phyloP scores from a whole-genome alignment of 1,140 invertebrate species.

The Pachyrhynchus sulphureomaculatus region DNA sequence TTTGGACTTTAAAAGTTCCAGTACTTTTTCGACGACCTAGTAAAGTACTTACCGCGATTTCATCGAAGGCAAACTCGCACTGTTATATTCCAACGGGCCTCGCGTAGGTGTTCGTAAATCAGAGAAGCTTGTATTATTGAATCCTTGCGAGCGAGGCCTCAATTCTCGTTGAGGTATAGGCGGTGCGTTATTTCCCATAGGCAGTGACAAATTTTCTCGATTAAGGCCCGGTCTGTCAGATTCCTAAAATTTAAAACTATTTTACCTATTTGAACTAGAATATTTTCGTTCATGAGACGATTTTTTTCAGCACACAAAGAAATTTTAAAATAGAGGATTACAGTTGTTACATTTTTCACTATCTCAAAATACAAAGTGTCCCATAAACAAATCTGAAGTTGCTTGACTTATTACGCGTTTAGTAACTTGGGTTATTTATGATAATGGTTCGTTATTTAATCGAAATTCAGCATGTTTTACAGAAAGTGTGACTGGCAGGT shows the following conservation, averaged over 20 bases:
- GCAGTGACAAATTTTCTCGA: constrained; percentile 47
- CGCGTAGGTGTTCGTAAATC: constrained; percentile 49
- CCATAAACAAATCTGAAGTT: not conserved
- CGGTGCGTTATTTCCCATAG: constrained; percentile 52
- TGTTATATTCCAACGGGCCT: constrained; percentile 48
- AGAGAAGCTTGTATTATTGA: constrained; percentile 48
- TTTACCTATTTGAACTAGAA: no score
- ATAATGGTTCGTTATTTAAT: no score
- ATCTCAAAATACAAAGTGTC: no score
- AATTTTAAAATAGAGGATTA: no score
- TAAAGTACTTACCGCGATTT: constrained; percentile 17
- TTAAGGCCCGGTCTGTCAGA: constrained; percentile 33
- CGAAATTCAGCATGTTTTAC: no score
- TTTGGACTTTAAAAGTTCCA: no score
- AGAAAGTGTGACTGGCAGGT: no score
- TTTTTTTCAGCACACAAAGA: no score
- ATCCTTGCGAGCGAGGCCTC: constrained; percentile 59
- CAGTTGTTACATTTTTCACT: no score
- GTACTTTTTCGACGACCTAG: no score
- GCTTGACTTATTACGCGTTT: not conserved
- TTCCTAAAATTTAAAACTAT: constrained; percentile 36
- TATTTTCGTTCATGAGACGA: no score
- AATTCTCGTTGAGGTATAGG: constrained; percentile 61
- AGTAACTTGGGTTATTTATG: no score
- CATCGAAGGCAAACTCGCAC: constrained; percentile 50